Evolutionary conservation across 35 echinoderm and acorn worm genomes (phyloP).

Genomic region (Strongylocentrotus purpuratus): DNA sequence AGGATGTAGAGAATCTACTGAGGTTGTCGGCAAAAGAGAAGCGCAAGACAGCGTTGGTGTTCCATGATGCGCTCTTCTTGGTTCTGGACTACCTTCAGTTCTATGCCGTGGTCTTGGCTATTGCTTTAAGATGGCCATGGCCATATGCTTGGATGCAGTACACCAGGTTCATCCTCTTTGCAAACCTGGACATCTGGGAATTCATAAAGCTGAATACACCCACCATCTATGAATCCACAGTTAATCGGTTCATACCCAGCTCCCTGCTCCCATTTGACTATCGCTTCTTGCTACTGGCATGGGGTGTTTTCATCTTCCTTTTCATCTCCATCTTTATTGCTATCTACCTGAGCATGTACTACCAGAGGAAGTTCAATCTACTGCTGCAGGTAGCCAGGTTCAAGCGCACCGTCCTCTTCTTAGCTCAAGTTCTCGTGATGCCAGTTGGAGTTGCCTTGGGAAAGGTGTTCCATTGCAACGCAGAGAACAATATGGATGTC

Average conservation of each 20-base stretch:
- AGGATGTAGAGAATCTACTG: slow-evolving; percentile 70
- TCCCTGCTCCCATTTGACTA: slow-evolving; percentile 73
- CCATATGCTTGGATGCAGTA: slow-evolving; percentile 78
- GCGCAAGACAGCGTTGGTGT: slow-evolving; percentile 76
- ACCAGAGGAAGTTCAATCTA: slow-evolving; percentile 89
- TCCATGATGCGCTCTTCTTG: slow-evolving; percentile 73
- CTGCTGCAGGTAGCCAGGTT: slow-evolving; percentile 79
- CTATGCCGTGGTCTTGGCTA: slow-evolving; percentile 83
- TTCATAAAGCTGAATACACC: slow-evolving; percentile 82
- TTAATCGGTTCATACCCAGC: slow-evolving; percentile 81
- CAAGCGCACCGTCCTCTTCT: slow-evolving; percentile 71
- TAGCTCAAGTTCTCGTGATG: slow-evolving; percentile 75
- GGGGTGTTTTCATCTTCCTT: slow-evolving; percentile 74
- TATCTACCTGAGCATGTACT: slow-evolving; percentile 87
- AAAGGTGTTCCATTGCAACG: slow-evolving; percentile 87
- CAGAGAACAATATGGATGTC: slow-evolving; percentile 88
- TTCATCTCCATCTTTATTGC: slow-evolving; percentile 60
- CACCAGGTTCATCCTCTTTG: slow-evolving; percentile 72
- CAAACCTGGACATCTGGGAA: slow-evolving; percentile 97
- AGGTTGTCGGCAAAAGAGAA: slow-evolving; percentile 75
- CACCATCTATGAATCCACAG: slow-evolving; percentile 69
- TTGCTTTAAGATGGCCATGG: slow-evolving; percentile 90
- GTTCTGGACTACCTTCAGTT: slow-evolving; percentile 88
- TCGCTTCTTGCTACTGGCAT: slow-evolving; percentile 75
- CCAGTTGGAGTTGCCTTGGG: slow-evolving; percentile 85